These are phyloP conservation scores for Exocentrus adspersus DNA, from an alignment of 2,888 invertebrate species.

Conservation along the genomic window DNA sequence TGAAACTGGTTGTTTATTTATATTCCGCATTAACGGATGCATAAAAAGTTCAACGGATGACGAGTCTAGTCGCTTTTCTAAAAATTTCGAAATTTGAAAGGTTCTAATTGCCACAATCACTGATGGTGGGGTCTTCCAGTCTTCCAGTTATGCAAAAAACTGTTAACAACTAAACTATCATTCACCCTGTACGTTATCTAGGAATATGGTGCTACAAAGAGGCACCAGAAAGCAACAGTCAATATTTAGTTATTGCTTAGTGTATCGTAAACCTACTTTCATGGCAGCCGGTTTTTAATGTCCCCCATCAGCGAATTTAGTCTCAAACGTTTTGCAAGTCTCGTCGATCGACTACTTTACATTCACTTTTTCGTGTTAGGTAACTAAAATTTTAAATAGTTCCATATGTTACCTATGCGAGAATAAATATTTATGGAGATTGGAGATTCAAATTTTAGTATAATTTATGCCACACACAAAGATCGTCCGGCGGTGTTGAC, in stretches of 20 bases:
- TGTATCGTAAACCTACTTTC: too few species aligned
- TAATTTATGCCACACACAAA: conserved; percentile 18
- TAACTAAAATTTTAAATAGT: not conserved
- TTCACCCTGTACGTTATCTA: too few species aligned
- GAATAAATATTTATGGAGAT: conserved; percentile 10
- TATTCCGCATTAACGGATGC: conserved; percentile 18
- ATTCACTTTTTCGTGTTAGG: not conserved
- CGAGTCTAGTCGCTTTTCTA: not conserved
- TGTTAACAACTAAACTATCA: too few species aligned
- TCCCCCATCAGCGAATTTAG: not conserved
- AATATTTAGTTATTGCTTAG: too few species aligned
- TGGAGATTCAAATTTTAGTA: conserved; percentile 4
- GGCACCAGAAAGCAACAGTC: too few species aligned
- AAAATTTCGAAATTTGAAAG: not conserved
- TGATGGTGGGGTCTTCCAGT: too few species aligned
- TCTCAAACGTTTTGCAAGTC: not conserved
- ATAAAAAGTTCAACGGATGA: conserved; percentile 4
- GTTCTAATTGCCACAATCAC: not conserved
- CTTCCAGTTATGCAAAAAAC: too few species aligned
- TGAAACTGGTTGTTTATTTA: conserved; percentile 22
- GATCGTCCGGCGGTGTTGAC: conserved; percentile 1
- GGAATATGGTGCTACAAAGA: too few species aligned
- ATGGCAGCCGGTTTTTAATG: too few species aligned
- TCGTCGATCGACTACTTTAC: not conserved
- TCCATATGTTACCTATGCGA: not conserved